A percentile compares a stretch with the other conserved stretches of the same genome.
phyloP scores from a whole-genome alignment of 2,888 invertebrate genomes.

The Entomobrya multifasciata region DNA sequence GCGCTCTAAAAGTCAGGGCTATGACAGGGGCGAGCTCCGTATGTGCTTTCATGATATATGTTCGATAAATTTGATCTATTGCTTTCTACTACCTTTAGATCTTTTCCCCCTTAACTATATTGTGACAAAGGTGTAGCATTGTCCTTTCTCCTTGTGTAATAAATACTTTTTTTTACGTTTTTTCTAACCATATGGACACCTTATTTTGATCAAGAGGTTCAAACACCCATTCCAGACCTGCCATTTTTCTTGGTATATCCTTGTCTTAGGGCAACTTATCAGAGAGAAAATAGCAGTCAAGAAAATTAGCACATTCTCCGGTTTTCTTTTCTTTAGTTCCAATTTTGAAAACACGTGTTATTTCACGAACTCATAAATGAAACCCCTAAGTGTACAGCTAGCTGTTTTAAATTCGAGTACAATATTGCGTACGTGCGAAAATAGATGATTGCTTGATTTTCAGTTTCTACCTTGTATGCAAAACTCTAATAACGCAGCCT shows the following conservation, averaged over 20 bases:
- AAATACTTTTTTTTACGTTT: background rate
- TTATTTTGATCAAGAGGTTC: conserved; percentile 59
- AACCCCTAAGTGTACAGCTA: too few species aligned
- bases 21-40: background rate
- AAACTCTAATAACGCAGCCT: too few species aligned
- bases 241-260: conserved; percentile 1
- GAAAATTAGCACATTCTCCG: too few species aligned
- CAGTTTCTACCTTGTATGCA: too few species aligned
- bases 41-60: conserved; percentile 61
- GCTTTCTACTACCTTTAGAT: conserved; percentile 38
- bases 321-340: background rate
- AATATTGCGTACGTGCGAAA: background rate
- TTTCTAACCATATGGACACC: conserved; percentile 43
- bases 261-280: conserved; percentile 15
- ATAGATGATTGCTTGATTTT: too few species aligned
- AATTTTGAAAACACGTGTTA: too few species aligned
- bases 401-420: background rate
- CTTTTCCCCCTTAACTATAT: too few species aligned
- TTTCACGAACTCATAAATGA: too few species aligned
- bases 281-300: background rate
- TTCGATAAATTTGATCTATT: conserved; percentile 71
- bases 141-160: background rate
- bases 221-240: conserved; percentile 8
- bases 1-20: too few species aligned
- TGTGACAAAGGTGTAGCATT: background rate